Evolutionary conservation across 2,113 vertebrate genomes (phyloP), one percentile per base, ranked within the genome.

Genomic region (Eubucco bourcierii): DNA sequence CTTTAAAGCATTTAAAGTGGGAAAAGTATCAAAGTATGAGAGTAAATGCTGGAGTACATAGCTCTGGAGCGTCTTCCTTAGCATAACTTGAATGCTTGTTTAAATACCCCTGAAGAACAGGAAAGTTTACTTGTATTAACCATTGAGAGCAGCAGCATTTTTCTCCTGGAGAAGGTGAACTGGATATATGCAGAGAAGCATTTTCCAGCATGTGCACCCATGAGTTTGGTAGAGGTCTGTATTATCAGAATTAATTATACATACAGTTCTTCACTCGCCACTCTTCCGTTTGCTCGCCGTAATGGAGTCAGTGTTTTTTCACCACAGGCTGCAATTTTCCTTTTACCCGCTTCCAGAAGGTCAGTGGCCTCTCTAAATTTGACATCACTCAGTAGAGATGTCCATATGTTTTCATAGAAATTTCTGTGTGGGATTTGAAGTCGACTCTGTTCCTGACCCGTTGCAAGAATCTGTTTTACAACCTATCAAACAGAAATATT

Each of bases 351-450:
- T 97, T 99, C 98, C 87, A 98, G 98, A 78, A 99, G 98, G 90
- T 99, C 98, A 7, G 97, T 98, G 84, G 98, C 98, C 96, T 99
- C 98, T 95, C 99, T 97, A 98, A 99, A 99, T 98, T 99, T 95
- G 82, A 98, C 98, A 84, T 99, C 98, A 87, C 99, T 99, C 95
- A 99, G 97, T 87, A 98, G 98, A 85, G 98, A 99, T 52, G 98
- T 99, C 99, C 99, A 99, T 94, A 99, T 98, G 41, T 99, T 99
- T 97, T 99, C 99, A 53, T 98, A 99, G 97, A 99, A 99, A 95
- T 95, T 95, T 96, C 98, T 97, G 87, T 99, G 99, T 5, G 98
- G 99, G 97, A 99, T 99, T 95, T 99, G 97, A 65, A 98, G 97
- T 98, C 99, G 96, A 99, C 98, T 92, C 98, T 97, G 97, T 99